Percentiles rank a stretch among this genome's conserved stretches.
These are phyloP conservation scores for Decapterus maruadsi DNA, from an alignment of 2,797 vertebrate species.

Conservation along the genomic window DNA sequence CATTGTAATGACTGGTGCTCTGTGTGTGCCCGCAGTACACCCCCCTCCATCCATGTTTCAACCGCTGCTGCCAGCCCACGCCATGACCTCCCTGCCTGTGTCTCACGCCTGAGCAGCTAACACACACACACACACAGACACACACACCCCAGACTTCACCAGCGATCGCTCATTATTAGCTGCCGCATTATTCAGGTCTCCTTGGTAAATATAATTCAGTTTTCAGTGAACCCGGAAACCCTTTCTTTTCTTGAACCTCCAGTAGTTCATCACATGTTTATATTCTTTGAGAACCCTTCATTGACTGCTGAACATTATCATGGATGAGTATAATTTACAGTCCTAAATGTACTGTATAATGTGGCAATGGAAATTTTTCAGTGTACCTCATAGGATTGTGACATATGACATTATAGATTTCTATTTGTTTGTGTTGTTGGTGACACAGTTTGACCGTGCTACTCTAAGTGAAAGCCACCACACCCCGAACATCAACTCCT, in stretches of 20 bases:
- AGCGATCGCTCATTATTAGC: constrained; percentile 16
- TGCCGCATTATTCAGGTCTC: constrained; percentile 42
- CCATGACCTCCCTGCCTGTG: constrained; percentile 93
- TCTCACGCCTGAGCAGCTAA: constrained; percentile 89
- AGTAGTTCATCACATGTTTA: constrained; percentile 32
- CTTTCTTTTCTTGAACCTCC: constrained; percentile 28
- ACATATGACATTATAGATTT: constrained; percentile 52
- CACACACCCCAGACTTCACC: constrained; percentile 36
- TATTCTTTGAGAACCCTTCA: constrained; percentile 23
- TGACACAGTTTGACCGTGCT: constrained; percentile 69
- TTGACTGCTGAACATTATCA: constrained; percentile 19
- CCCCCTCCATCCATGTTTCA: constrained; percentile 93
- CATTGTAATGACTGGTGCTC: constrained; percentile 30
- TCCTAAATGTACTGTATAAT: constrained; percentile 58
- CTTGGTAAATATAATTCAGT: constrained; percentile 48
- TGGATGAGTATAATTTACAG: constrained; percentile 41
- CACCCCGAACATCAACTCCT: constrained; percentile 53
- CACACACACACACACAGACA: constrained; percentile 4
- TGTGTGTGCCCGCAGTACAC: constrained; percentile 87
- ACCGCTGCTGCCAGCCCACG: constrained; percentile 91
- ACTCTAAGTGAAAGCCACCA: constrained; percentile 55
- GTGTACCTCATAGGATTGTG: constrained; percentile 66
- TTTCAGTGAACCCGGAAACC: constrained; percentile 27
- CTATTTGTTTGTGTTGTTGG: constrained; percentile 73
- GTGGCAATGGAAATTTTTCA: constrained; percentile 58